phyloP scores from a whole-genome alignment of 2,113 vertebrate genomes.

The Tapirus terrestris region DNA sequence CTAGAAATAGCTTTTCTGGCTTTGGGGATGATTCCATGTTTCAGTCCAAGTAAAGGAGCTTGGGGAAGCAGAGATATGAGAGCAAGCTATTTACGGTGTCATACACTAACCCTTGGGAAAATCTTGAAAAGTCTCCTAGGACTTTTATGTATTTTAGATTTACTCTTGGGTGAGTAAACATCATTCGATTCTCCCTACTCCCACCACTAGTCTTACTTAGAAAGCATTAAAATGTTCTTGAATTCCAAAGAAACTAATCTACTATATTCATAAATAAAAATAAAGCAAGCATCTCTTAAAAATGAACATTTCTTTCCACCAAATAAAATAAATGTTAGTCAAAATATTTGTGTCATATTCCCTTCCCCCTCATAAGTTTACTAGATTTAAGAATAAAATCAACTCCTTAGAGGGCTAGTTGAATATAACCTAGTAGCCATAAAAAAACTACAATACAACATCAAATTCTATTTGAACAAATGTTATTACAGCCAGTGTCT shows the following conservation, averaged over 20 bases:
- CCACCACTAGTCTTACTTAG: not conserved
- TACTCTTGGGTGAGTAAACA: not conserved
- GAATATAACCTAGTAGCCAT: not conserved
- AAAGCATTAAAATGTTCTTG: constrained; percentile 8
- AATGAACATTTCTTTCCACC: constrained; percentile 31
- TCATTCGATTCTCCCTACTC: not conserved
- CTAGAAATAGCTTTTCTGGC: constrained; percentile 29
- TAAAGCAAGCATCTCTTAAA: constrained; percentile 20
- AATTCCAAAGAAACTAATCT: constrained; percentile 6
- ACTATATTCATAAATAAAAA: constrained; percentile 43
- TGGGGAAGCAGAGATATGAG: not conserved
- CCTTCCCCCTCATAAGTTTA: not conserved
- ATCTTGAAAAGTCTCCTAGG: not conserved
- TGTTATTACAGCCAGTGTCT: constrained; percentile 31
- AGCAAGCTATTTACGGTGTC: not conserved
- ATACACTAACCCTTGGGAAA: not conserved
- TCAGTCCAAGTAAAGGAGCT: not conserved
- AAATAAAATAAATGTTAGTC: constrained; percentile 4
- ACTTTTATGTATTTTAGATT: constrained; percentile 27
- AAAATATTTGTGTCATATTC: constrained; percentile 36
- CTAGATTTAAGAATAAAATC: constrained; percentile 40
- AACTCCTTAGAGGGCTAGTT: not conserved
- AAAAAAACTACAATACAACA: not conserved
- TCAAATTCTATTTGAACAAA: constrained; percentile 36
- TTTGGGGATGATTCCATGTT: not conserved